These are phyloP conservation scores for Litoditis marina DNA, from an alignment of 2,888 invertebrate species.

Conservation along the genomic window DNA sequence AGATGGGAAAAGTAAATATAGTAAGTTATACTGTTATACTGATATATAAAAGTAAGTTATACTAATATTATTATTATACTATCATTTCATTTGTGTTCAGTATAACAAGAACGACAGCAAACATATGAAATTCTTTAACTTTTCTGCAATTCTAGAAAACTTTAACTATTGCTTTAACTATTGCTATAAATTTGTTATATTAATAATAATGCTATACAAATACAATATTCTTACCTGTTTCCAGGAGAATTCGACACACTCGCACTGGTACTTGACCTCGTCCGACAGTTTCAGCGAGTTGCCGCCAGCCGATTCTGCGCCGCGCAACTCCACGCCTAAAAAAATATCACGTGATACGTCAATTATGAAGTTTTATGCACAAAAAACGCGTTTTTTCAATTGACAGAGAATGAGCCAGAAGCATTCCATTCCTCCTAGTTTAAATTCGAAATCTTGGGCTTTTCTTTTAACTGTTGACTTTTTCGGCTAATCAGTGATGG, in stretches of 20 bases:
- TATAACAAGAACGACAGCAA: no score
- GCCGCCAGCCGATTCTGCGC: slow-evolving; percentile 87
- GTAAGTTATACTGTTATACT: background rate
- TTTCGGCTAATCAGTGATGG: no score
- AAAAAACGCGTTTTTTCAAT: background rate
- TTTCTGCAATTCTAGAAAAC: no score
- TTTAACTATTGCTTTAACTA: no score
- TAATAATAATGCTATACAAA: background rate
- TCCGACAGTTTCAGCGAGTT: slow-evolving; percentile 81
- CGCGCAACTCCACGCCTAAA: slow-evolving; percentile 85
- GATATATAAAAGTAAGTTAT: background rate
- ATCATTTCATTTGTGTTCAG: no score
- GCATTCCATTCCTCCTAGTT: no score
- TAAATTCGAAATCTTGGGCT: no score
- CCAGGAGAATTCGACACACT: slow-evolving; percentile 34
- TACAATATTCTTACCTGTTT: slow-evolving; percentile 22
- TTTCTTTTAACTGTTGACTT: no score
- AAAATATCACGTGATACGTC: no score
- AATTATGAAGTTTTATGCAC: no score
- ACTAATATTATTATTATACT: background rate
- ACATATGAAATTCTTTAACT: no score
- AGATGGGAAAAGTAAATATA: slow-evolving; percentile 64
- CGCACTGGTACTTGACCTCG: slow-evolving; percentile 65
- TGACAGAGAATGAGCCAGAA: background rate
- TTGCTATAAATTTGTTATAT: no score